Evolutionary conservation across 2,797 vertebrate species (phyloP).

Genomic region (Galagoides demidoff): DNA sequence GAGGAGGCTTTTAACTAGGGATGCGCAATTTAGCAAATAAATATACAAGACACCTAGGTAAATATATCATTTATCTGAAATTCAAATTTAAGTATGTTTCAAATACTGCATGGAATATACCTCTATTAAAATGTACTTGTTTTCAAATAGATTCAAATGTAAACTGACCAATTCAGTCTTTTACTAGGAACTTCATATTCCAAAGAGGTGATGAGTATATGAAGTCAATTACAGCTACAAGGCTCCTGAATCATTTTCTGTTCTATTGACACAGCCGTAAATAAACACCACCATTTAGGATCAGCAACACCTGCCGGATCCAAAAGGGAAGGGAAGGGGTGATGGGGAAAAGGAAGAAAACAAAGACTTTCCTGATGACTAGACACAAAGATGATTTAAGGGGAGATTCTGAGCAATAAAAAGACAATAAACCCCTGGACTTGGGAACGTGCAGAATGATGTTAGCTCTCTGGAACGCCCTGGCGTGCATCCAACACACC

Average conservation of each 20-base stretch:
- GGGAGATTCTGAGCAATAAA: conserved; percentile 17
- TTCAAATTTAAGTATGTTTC: neutral
- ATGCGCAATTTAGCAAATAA: neutral
- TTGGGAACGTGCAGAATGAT: neutral
- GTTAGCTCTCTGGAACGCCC: neutral
- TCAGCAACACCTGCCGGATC: neutral
- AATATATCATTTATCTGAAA: neutral
- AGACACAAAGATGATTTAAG: conserved; percentile 25
- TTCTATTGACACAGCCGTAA: neutral
- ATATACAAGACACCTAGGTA: neutral
- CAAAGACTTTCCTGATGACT: neutral
- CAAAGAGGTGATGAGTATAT: neutral
- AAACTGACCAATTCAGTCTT: neutral
- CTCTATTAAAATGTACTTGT: neutral
- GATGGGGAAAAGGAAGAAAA: neutral
- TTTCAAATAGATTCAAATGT: neutral
- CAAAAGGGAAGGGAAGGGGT: neutral
- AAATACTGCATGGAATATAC: neutral
- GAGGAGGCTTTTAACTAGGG: neutral
- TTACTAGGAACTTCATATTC: neutral
- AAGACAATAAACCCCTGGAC: neutral
- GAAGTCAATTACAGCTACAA: neutral
- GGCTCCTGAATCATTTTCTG: neutral
- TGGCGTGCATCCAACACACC: neutral
- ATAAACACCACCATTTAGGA: neutral